Percentiles rank a stretch among this genome's conserved stretches.
Conservation (phyloP, 2,888 invertebrate genomes). For the Hydriomena furcata region DNA sequence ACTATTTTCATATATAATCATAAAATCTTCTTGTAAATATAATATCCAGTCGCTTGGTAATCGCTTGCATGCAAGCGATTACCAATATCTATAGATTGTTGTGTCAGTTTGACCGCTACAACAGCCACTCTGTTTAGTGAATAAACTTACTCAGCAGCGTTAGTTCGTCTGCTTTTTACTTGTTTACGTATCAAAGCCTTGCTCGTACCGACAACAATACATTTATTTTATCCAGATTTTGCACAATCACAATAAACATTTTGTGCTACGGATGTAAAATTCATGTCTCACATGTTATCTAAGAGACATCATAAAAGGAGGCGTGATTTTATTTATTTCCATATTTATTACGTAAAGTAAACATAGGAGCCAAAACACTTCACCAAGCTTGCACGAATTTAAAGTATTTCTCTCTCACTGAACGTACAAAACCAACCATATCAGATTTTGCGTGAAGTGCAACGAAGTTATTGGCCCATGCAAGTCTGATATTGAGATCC, state of each 20-base stretch:
- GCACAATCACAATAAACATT: slow-evolving; percentile 33
- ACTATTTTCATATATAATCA: no score
- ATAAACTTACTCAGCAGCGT: slow-evolving; percentile 65
- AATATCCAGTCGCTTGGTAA: no score
- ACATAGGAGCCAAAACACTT: background rate
- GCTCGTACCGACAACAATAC: slow-evolving; percentile 55
- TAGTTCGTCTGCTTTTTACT: slow-evolving; percentile 56
- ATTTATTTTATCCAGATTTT: slow-evolving; percentile 53
- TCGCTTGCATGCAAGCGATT: background rate
- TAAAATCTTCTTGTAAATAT: no score
- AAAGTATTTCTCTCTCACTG: no score
- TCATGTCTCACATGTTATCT: slow-evolving; percentile 21
- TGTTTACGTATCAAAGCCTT: slow-evolving; percentile 66
- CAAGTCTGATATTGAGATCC: no score
- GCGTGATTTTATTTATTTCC: slow-evolving; percentile 18
- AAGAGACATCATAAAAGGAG: slow-evolving; percentile 22
- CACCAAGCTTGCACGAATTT: background rate
- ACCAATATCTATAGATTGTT: slow-evolving; percentile 6
- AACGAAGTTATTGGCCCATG: background rate
- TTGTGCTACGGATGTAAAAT: slow-evolving; percentile 20
- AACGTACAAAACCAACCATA: background rate
- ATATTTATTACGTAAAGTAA: slow-evolving; percentile 4
- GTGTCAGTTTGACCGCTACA: slow-evolving; percentile 24
- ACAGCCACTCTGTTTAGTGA: slow-evolving; percentile 57
- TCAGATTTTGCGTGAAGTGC: background rate